Evolutionary conservation across 1,140 invertebrate species (phyloP), one percentile per base, ranked within the genome.

Genomic region (Acyrthosiphon pisum): DNA sequence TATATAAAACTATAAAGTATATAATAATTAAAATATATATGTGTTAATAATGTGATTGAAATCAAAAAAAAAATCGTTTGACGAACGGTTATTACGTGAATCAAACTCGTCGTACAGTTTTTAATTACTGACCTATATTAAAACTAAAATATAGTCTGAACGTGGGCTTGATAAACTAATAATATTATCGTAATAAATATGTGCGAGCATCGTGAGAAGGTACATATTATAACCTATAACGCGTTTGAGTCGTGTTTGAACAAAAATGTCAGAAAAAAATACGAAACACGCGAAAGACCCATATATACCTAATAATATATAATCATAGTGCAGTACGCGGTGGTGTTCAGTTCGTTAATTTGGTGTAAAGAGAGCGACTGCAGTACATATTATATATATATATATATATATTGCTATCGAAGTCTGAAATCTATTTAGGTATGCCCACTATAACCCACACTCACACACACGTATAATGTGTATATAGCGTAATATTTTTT

Each of bases 351-450:
- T n/a, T 76, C 6, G 60, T 76, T 76, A 76, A 18, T 76, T 76
- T 76, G 60, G n/a, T 18, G 60, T 76, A 76, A 76, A 76, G 60
- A 76, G 30, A 11, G 30, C 26, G 60, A 60, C 56, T 30, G 30
- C 9, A 14, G 30, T n/a, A n/a, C 11, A 30, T 11, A 60, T 60
- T 68, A n/a, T n/a, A 30, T 30, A 68, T 6, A 76, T 14, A n/a
- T 68, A 68, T n/a, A 76, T 68, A 68, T 35, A n/a, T n/a, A 76
- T 76, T n/a, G 60, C n/a, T 76, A 76, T 76, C 60, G 60, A 76
- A 76, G 60, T 76, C 60, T 76, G 60, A 76, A 76, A 76, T 76
- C 60, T 76, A 76, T 76, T 11, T 76, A 76, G 60, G 30, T 76
- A 41, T 41, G 30, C 56, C 9, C 2, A 30, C 26, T 60, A 60